Evolutionary conservation across 2,113 vertebrate species (phyloP), one percentile per base, ranked within the genome.

Genomic region (Natator depressus): DNA sequence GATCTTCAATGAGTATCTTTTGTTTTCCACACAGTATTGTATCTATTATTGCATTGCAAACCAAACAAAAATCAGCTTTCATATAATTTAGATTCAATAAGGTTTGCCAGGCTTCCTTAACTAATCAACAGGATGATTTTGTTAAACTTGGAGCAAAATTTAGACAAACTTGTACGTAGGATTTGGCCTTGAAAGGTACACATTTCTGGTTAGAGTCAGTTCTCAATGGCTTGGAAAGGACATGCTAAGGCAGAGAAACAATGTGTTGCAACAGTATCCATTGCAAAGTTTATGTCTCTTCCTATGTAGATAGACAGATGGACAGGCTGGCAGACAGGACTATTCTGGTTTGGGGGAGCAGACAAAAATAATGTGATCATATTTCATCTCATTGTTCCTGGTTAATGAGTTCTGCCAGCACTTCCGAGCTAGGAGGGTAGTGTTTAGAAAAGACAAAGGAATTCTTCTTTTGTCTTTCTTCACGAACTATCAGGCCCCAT

Each of bases 401-500:
- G 91, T 94, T 97, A 97, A 97, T 94, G 96, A 98, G 93, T 93
- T 95, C 89, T 94, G 87, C 90, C 82, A 88, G 81, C 86, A 82
- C 89, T 95, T 87, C 84, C 80, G 88, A 94, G 69, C 87, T 97
- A 89, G 87, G 85, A 79, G 95, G 91, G 96, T 94, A 93, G 78
- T 92, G 89, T 95, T 93, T 93, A 80, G 75, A 55, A 94, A 96
- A 97, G 91, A 97, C 80, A 96, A 98, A 96, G 91, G 35, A 80
- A 89, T 89, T 93, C 78, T 89, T 96, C 97, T 97, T 98, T 97
- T 94, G 84, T 98, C 95, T 95, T 96, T 97, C 95, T 97, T 96
- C 94, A 97, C 98, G 97, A 98, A 98, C 98, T 98, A 98, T 99
- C 98, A 99, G 98, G 98, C 98, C 98, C 98, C 98, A 98, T 99